Evolutionary conservation across 1,140 invertebrate species (phyloP), one percentile per base, ranked within the genome.

Genomic region (Zaprionus kolodkinae): DNA sequence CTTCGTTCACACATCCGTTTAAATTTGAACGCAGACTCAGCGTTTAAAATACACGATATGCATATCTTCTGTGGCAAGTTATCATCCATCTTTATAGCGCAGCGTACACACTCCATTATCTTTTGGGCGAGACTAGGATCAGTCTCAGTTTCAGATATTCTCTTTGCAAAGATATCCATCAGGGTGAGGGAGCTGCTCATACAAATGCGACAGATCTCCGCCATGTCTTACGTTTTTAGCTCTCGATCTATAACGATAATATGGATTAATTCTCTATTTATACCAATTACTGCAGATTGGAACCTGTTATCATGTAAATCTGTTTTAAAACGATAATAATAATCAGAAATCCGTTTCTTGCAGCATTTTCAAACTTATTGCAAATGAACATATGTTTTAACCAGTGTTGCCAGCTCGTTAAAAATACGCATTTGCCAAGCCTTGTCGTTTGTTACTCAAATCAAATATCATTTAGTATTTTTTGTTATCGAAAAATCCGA

Each of bases 121-220:
- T 27, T 54, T 5, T 30, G 3, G 17, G 25, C 50, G 11, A 30
- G 50, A 30, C 25, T 54, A 1, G 6, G 10, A 6, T 54, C 50
- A 2, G 3, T 30, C 1, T 54, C 12, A 13, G 5, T n/a, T n/a
- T 11, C 5, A 15, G 7, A 7, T 36, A 9, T n/a, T n/a, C n/a
- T n/a, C n/a, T n/a, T n/a, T 9, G 55, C 55, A 35, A 57, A 57
- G 2, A 57, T 36, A 9, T 57, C 50, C 50, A 54, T 54, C 50
- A 54, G 25, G 25, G 50, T 30, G 21, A 54, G 25, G 6, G 50
- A 12, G 6, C 25, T 54, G 50, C 50, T 54, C 6, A 54, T 12
- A 12, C 50, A 54, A 54, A 54, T 3, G 21, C 50, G 50, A n/a
- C 30, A 35, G 7, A 35, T 57, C 1, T 57, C 6, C 7, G 36